Evolutionary conservation across 2,888 invertebrate genomes (phyloP).

Genomic region (Meloe dianella): DNA sequence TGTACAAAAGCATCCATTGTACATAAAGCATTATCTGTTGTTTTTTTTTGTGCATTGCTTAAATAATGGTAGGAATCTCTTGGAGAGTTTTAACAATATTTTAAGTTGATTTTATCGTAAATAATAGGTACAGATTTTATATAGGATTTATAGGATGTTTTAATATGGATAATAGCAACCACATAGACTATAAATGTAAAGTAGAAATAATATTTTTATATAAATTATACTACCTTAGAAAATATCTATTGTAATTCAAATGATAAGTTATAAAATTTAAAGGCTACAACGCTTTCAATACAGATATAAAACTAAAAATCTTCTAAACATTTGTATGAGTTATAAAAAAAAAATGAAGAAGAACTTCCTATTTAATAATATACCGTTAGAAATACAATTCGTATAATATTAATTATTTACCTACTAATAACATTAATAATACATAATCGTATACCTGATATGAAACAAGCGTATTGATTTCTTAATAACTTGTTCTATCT

Average conservation of each 20-base stretch:
- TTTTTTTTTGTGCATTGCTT: no score
- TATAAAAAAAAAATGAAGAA: neutral
- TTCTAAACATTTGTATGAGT: neutral
- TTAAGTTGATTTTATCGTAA: no score
- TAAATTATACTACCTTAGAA: neutral
- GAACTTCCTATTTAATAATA: no score
- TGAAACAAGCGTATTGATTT: constrained; percentile 27
- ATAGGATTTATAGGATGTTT: neutral
- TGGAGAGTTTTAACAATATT: no score
- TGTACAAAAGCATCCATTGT: no score
- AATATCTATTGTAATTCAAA: constrained; percentile 5
- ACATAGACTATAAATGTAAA: constrained; percentile 6
- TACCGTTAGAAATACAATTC: no score
- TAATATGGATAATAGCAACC: neutral
- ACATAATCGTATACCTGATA: constrained; percentile 23
- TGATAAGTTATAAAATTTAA: neutral
- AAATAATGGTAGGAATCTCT: no score
- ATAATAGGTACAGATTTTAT: neutral
- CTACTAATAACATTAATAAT: no score
- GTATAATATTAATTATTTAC: no score
- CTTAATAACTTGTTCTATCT: constrained; percentile 20
- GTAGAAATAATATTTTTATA: constrained; percentile 8
- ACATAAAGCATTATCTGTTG: neutral
- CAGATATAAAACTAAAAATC: neutral
- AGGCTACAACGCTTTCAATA: neutral